Conservation (phyloP, 2,113 vertebrate genomes). For the Neoarius graeffei region DNA sequence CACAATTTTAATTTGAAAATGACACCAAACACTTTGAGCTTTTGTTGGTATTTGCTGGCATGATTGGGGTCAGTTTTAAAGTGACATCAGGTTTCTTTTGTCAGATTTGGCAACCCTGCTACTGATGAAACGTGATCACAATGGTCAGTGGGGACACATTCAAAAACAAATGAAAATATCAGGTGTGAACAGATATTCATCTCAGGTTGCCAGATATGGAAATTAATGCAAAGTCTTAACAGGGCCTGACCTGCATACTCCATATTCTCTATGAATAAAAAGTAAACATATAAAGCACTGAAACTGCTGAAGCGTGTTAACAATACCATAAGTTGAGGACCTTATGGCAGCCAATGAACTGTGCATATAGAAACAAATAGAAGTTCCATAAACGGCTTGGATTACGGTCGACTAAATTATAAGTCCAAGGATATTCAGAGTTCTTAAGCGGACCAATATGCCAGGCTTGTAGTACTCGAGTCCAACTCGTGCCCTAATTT, state of each 20-base stretch:
- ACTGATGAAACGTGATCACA: background rate
- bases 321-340: background rate
- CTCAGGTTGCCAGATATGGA: background rate
- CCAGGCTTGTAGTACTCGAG: no score
- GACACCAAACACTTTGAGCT: background rate
- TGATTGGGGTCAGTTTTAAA: no score
- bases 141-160: background rate
- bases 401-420: background rate
- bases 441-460: no score
- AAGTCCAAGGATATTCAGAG: background rate
- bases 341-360: background rate
- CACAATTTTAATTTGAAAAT: background rate
- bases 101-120: background rate
- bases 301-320: background rate
- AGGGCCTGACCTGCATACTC: no score
- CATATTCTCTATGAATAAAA: background rate
- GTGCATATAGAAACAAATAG: background rate
- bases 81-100: background rate
- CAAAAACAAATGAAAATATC: conserved; percentile 14
- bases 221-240: background rate
- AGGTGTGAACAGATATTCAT: conserved; percentile 4
- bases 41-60: background rate
- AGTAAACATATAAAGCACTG: background rate
- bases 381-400: background rate
- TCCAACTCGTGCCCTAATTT: no score